These are phyloP conservation scores for Halocaridina rubra DNA, from an alignment of 2,888 invertebrate genomes.

Conservation along the genomic window DNA sequence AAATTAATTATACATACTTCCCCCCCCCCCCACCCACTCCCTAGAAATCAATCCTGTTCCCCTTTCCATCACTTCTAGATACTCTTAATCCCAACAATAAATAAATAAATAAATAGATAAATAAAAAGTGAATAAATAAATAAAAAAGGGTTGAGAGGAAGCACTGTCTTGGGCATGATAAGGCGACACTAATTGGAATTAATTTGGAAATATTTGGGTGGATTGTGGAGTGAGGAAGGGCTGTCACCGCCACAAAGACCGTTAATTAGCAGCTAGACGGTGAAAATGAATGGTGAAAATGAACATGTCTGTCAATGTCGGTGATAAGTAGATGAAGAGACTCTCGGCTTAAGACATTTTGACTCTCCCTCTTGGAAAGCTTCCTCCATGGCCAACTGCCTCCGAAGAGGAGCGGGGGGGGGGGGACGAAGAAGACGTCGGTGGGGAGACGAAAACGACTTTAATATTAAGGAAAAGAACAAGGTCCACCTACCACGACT, in stretches of 20 bases:
- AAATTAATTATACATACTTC: too few species aligned
- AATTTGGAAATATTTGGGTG: constrained; percentile 62
- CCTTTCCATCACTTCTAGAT: too few species aligned
- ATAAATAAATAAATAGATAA: not conserved
- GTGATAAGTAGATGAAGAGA: constrained; percentile 61
- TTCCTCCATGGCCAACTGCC: too few species aligned
- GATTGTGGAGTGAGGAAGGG: constrained; percentile 58
- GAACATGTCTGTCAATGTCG: constrained; percentile 61
- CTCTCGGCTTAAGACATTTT: constrained; percentile 48
- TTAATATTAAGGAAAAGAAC: not conserved
- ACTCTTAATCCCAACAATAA: too few species aligned
- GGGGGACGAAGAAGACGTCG: not conserved
- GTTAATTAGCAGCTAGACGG: constrained; percentile 56
- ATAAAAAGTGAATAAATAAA: not conserved
- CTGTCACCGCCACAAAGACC: constrained; percentile 56
- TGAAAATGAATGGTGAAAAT: constrained; percentile 61
- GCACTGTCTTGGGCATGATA: constrained; percentile 40
- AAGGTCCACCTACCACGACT: too few species aligned
- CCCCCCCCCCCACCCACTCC: too few species aligned
- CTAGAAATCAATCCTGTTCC: too few species aligned
- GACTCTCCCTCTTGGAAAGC: too few species aligned
- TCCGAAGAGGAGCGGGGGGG: not conserved
- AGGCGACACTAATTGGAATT: constrained; percentile 62
- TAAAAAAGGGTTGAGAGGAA: not conserved
- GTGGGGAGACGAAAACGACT: too few species aligned